A percentile compares a stretch with the other conserved stretches of the same genome.
Evolutionary conservation across 2,797 vertebrate genomes (phyloP).

Genomic region (Pangasius krempfi): DNA sequence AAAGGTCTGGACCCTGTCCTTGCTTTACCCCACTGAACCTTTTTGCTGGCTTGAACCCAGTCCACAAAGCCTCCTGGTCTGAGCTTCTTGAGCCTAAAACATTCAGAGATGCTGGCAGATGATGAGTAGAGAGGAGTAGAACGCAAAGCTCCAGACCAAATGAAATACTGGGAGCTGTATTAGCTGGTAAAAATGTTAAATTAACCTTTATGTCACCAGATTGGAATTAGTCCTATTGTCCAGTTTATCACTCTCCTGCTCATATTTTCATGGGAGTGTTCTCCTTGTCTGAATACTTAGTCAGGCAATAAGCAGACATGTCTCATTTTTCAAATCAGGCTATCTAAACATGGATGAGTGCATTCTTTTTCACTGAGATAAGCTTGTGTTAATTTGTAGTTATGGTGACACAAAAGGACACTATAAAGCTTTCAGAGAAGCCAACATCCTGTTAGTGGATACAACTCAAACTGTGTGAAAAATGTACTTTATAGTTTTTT

Average conservation of each 20-base stretch:
- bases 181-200: neutral
- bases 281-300: neutral
- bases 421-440: neutral
- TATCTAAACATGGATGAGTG: neutral
- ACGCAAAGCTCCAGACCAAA: slow-evolving; percentile 13
- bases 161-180: neutral
- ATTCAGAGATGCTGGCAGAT: slow-evolving; percentile 18
- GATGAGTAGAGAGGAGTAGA: slow-evolving; percentile 1
- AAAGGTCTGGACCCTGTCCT: slow-evolving; percentile 1
- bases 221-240: neutral
- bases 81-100: slow-evolving; percentile 34
- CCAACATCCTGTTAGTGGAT: too few relatives aligned
- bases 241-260: neutral
- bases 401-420: neutral
- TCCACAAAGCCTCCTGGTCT: slow-evolving; percentile 31
- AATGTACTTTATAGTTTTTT: neutral
- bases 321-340: neutral
- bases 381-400: neutral
- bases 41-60: slow-evolving; percentile 30
- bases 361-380: neutral
- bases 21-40: slow-evolving; percentile 45
- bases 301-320: neutral
- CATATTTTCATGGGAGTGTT: slow-evolving; percentile 6
- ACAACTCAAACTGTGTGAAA: too few relatives aligned
- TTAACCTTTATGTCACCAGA: neutral